These are phyloP conservation scores for Panagrolaimus sp. DNA, from an alignment of 1,140 invertebrate species.

Conservation along the genomic window DNA sequence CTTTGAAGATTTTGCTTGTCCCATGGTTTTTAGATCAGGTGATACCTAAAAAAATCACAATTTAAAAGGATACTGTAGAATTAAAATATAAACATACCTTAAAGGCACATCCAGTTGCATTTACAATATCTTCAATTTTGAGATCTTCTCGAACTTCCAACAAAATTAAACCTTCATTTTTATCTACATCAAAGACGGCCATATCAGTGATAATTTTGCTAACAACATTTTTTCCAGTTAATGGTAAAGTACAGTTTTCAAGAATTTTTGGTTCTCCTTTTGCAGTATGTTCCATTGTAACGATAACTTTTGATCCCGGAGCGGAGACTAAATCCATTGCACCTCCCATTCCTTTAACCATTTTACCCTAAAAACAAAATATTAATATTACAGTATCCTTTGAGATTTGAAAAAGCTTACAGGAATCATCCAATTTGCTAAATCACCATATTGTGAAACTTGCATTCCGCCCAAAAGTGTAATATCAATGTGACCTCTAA, in stretches of 20 bases:
- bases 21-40: slow-evolving; percentile 60
- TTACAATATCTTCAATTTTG: slow-evolving; percentile 74
- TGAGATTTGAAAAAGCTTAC: slow-evolving; percentile 64
- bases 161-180: slow-evolving; percentile 71
- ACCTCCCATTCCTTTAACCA: slow-evolving; percentile 98
- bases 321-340: slow-evolving; percentile 93
- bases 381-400: neutral
- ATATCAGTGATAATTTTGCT: slow-evolving; percentile 95
- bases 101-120: slow-evolving; percentile 78
- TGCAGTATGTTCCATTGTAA: slow-evolving; percentile 93
- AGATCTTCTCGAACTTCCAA: slow-evolving; percentile 77
- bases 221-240: slow-evolving; percentile 88
- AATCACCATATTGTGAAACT: slow-evolving; percentile 87
- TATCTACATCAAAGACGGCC: slow-evolving; percentile 82
- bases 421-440: slow-evolving; percentile 99
- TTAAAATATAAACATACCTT: too few relatives aligned
- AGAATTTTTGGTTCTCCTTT: slow-evolving; percentile 90
- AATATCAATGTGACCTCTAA: slow-evolving; percentile 83
- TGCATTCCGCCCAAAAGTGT: slow-evolving; percentile 96
- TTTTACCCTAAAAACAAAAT: slow-evolving; percentile 70
- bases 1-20: slow-evolving; percentile 53
- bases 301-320: slow-evolving; percentile 69
- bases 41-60: too few relatives aligned
- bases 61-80: too few relatives aligned
- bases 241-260: slow-evolving; percentile 77